Conservation (phyloP, 2,797 vertebrate genomes). For the Periparus ater region DNA sequence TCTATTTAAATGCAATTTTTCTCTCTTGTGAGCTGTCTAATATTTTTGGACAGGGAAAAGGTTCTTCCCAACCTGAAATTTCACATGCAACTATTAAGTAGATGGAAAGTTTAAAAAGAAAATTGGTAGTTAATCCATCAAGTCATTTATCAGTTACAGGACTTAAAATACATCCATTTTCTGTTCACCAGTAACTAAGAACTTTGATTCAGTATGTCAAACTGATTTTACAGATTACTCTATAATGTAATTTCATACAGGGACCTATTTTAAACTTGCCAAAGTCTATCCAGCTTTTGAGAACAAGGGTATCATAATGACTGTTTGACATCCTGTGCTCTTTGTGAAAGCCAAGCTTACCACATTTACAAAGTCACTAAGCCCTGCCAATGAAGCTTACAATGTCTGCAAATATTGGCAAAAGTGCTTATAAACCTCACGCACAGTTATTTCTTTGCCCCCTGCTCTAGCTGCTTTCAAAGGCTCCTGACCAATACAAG, state of each 20-base stretch:
- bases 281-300: background rate
- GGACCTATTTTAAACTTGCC: conserved; percentile 19
- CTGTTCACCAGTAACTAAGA: conserved; percentile 16
- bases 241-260: background rate
- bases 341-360: conserved; percentile 24
- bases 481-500: conserved; percentile 12
- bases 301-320: background rate
- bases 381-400: conserved; percentile 18
- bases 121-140: conserved; percentile 21
- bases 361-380: conserved; percentile 36
- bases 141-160: background rate
- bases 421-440: conserved; percentile 27
- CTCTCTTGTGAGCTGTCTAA: background rate
- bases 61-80: conserved; percentile 4
- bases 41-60: conserved; percentile 1
- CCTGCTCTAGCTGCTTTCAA: conserved; percentile 26
- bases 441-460: background rate
- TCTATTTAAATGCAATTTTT: conserved; percentile 25
- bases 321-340: conserved; percentile 33
- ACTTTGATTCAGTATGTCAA: conserved; percentile 27
- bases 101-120: background rate
- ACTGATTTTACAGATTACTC: conserved; percentile 28
- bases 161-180: conserved; percentile 23
- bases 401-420: conserved; percentile 46
- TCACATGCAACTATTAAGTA: background rate